phyloP scores from a whole-genome alignment of 2,113 vertebrate species.

The Paraplagusia blochii region DNA sequence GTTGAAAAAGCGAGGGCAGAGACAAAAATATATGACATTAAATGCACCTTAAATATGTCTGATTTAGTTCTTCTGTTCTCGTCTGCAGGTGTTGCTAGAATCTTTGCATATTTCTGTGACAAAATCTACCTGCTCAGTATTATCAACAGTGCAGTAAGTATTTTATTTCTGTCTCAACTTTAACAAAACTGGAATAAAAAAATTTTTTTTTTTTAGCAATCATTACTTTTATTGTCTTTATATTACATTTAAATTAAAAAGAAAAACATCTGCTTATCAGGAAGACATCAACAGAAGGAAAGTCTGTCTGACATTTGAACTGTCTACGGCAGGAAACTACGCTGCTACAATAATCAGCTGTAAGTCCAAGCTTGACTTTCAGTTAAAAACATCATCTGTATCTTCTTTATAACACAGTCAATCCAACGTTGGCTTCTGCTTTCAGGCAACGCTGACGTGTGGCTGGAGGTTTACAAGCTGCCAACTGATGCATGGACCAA shows the following conservation, averaged over 20 bases:
- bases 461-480: conserved; percentile 84
- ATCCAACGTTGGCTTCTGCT: conserved; percentile 51
- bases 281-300: conserved; percentile 78
- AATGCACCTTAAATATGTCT: too few species aligned
- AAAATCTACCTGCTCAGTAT: conserved; percentile 73
- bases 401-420: too few species aligned
- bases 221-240: background rate
- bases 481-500: conserved; percentile 82
- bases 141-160: conserved; percentile 82
- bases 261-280: conserved; percentile 52
- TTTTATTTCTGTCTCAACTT: background rate
- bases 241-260: background rate
- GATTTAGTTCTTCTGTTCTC: too few species aligned
- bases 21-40: too few species aligned
- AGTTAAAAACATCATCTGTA: too few species aligned
- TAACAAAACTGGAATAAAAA: background rate
- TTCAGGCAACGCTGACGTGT: conserved; percentile 75
- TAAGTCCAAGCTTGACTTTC: conserved; percentile 56
- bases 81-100: conserved; percentile 75
- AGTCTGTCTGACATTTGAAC: conserved; percentile 70
- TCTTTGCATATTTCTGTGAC: conserved; percentile 76
- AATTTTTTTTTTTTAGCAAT: background rate
- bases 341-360: conserved; percentile 81
- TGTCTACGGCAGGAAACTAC: conserved; percentile 75
- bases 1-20: too few species aligned